Base-by-base conservation (phyloP, 2,113 vertebrate species). In the Notothenia rossii region DNA sequence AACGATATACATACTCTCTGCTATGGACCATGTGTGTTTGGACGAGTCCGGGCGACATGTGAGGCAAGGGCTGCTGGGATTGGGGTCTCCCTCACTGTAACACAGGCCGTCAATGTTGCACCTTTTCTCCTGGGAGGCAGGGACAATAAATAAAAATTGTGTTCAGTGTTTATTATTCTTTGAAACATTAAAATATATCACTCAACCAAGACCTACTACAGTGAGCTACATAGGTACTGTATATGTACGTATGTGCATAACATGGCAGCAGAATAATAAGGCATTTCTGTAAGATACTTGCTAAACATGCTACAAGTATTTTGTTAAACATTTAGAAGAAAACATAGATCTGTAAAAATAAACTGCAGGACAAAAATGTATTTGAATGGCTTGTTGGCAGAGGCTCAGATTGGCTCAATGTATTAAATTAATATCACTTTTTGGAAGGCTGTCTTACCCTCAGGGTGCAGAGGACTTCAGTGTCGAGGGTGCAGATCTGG, bases 81-180 rank as follows among this genome's bases (percentile, higher is more conserved):
- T 96, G 86, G 76, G 86, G 70, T 96, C 94, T 1, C 95, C 96
- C 79, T 97, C 96, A 43, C 69, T 86, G 14, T 96, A 97, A 90
- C 97, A 99, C 63, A 94, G 40, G 5, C 96, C 95, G 81, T 96
- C 93, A 22, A 98, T 97, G 86, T 91, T 94, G 92, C 97, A 99
- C 1, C 94, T 94, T 89, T 96, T 96, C 89, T 97, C 96, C 97
- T 99, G 85, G 55, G 75, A 80, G 33, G 18, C 2, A 46, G 65
- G 72, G 29, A 48, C 18, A 77, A 75, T 7, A 63, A 51, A 73
- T 46, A 55, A 40, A 2, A 2, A 15, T 3, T 8, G 0, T 29
- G 9, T 20, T 67, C 13, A 45, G 50, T 69, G 66, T 79, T 80
- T 65, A 61, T 70, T 66, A 11, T 43, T 54, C 18, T 51, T 20